These are phyloP conservation scores for Platalea minor DNA, from an alignment of 2,797 vertebrate species.

Conservation along the genomic window DNA sequence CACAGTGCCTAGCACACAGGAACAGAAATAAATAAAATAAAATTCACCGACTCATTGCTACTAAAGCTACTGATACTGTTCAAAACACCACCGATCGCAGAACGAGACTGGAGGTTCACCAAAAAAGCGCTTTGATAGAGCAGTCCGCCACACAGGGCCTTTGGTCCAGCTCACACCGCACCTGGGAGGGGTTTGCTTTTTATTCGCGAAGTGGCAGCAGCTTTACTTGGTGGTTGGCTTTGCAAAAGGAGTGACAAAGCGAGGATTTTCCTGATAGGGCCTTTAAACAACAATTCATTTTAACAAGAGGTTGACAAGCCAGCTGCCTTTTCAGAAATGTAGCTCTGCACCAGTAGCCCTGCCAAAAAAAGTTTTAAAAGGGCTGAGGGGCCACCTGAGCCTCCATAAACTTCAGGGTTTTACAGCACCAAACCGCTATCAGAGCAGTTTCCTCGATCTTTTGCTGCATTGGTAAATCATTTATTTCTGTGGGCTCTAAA, in stretches of 20 bases:
- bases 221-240: not conserved
- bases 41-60: rapidly evolving
- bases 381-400: constrained; percentile 55
- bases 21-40: not conserved
- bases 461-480: constrained; percentile 55
- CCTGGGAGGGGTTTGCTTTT: not conserved
- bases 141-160: rapidly evolving
- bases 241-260: constrained; percentile 7
- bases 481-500: not conserved
- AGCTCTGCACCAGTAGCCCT: not conserved
- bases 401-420: constrained; percentile 50
- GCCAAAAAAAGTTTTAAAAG: constrained; percentile 63
- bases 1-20: rapidly evolving
- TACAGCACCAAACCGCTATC: not conserved
- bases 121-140: not conserved
- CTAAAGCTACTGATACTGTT: not conserved
- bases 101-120: not conserved
- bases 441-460: not conserved
- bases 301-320: constrained; percentile 34
- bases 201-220: not conserved
- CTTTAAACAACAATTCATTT: constrained; percentile 65
- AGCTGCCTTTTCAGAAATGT: constrained; percentile 32
- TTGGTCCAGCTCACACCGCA: not conserved
- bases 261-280: constrained; percentile 42
- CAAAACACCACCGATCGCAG: not conserved